Conservation (phyloP, 2,797 vertebrate genomes). For the Chloroceryle inda region DNA sequence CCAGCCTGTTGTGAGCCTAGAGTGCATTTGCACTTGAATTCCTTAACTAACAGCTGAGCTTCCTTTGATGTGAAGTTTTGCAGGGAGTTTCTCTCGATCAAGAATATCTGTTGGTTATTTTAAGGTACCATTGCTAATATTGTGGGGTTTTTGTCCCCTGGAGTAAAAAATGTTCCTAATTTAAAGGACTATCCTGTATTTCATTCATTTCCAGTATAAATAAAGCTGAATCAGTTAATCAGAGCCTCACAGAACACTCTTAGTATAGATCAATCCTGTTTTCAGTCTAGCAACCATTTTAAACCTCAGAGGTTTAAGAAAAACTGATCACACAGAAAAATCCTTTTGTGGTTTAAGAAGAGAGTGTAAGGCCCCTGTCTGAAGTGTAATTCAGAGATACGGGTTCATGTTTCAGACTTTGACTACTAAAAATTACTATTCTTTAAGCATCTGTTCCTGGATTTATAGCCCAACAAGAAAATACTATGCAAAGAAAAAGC, state of each 20-base stretch:
- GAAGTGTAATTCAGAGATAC: neutral
- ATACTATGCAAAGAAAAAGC: neutral
- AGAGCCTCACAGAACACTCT: neutral
- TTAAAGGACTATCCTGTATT: neutral
- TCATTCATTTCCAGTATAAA: neutral
- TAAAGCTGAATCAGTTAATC: neutral
- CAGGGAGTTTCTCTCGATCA: accelerated
- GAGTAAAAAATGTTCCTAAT: neutral
- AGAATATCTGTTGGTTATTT: neutral
- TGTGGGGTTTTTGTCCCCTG: neutral
- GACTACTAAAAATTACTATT: neutral
- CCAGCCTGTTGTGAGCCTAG: neutral
- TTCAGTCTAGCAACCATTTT: neutral
- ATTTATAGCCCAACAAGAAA: neutral
- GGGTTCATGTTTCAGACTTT: neutral
- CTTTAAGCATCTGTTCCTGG: neutral
- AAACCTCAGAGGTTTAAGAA: neutral
- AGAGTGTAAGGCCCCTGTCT: neutral
- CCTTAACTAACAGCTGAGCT: neutral
- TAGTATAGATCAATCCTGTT: neutral
- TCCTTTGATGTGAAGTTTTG: neutral
- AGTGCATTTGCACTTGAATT: neutral
- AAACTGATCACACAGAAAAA: neutral
- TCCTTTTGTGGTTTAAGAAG: neutral
- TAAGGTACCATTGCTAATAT: neutral